Percentiles rank a stretch among this genome's conserved stretches.
phyloP scores from a whole-genome alignment of 1,140 invertebrate species.

The Lucilia sericata region DNA sequence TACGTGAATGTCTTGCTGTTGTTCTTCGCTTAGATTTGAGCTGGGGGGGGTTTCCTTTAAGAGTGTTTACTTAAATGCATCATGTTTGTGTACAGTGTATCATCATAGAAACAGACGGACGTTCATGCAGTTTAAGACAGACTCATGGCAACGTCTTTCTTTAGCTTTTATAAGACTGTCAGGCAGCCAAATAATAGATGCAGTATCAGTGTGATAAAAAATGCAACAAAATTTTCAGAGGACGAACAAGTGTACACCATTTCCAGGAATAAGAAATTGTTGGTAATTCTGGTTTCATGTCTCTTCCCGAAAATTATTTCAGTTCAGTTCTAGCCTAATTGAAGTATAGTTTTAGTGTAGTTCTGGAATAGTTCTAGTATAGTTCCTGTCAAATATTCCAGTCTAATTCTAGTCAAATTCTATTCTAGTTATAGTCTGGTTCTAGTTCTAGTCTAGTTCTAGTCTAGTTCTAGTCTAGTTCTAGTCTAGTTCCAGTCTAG shows the following conservation, averaged over 20 bases:
- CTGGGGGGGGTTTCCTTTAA: neutral
- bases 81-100: neutral
- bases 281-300: too few species aligned
- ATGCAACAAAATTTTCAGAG: neutral
- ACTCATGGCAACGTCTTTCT: neutral
- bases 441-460: too few species aligned
- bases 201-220: neutral
- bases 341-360: too few species aligned
- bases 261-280: neutral
- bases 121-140: neutral
- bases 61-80: slow-evolving; percentile 19
- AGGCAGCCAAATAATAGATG: slow-evolving; percentile 20
- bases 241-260: neutral
- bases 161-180: neutral
- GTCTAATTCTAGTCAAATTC: too few species aligned
- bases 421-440: too few species aligned
- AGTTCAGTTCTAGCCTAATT: too few species aligned
- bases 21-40: neutral
- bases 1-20: too few species aligned
- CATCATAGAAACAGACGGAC: neutral
- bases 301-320: too few species aligned
- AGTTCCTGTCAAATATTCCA: too few species aligned
- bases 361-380: too few species aligned
- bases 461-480: too few species aligned
- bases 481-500: too few species aligned